phyloP scores from a whole-genome alignment of 1,140 invertebrate species.

The Nephila pilipes region DNA sequence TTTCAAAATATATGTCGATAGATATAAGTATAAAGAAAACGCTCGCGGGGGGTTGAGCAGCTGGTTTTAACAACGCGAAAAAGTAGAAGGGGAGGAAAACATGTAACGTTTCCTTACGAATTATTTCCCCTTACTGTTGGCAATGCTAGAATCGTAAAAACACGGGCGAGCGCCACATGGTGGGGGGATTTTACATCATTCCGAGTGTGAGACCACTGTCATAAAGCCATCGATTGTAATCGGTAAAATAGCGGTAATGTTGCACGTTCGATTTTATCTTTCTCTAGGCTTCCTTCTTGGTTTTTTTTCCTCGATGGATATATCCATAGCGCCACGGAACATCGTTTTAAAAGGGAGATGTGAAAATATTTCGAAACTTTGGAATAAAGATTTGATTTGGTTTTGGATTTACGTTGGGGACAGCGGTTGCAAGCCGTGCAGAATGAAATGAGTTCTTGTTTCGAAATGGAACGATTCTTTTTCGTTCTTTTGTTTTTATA shows the following conservation, averaged over 20 bases:
- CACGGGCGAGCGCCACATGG: conserved; percentile 67
- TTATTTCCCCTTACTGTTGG: conserved; percentile 74
- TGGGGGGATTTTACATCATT: conserved; percentile 72
- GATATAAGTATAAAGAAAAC: conserved; percentile 63
- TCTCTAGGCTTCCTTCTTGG: background rate
- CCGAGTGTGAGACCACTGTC: conserved; percentile 71
- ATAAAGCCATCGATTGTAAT: conserved; percentile 76
- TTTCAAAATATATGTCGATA: conserved; percentile 70
- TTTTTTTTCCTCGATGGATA: background rate
- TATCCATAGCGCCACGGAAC: background rate
- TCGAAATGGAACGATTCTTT: background rate
- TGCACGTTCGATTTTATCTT: conserved; percentile 73
- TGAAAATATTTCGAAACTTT: conserved; percentile 60
- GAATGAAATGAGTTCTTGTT: conserved; percentile 4
- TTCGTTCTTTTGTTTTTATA: background rate
- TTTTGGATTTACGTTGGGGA: conserved; percentile 43
- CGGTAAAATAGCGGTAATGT: conserved; percentile 71
- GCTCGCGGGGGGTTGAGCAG: conserved; percentile 41
- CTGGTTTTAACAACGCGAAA: conserved; percentile 64
- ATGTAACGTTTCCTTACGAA: conserved; percentile 63
- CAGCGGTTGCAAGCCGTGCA: background rate
- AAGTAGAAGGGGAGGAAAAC: conserved; percentile 8
- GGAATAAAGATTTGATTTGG: conserved; percentile 72
- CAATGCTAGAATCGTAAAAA: conserved; percentile 74
- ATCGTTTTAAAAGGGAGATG: conserved; percentile 37